Evolutionary conservation across 2,797 vertebrate genomes (phyloP), one percentile per base, ranked within the genome.

Genomic region (Octomys mimax): DNA sequence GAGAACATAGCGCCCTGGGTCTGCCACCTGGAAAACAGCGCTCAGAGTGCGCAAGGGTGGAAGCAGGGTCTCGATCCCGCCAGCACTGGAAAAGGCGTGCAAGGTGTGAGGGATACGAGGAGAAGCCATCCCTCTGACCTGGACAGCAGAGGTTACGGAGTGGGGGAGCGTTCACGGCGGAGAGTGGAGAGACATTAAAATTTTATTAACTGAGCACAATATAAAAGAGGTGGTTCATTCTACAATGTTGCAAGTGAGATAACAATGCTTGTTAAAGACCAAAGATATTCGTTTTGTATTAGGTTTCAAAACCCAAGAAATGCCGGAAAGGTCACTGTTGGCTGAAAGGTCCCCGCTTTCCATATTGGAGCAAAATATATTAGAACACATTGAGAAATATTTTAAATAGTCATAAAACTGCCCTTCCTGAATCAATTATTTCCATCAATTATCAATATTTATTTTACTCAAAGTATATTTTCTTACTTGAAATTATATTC

Each of bases 341-440:
- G 98, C 98, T 99, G 98, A 98, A 98, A 99, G 99, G 99, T 98
- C 97, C 98, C 98, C 99, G 99, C 98, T 98, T 98, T 98, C 98
- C 98, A 98, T 98, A 98, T 96, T 97, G 96, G 94, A 96, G 78
- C 98, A 54, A 49, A 97, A 91, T 52, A 22, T 22, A 79, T 19
- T 96, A 95, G 46, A 97, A 93, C 79, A 22, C 52, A 97, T 5
- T 93, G 78, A 96, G 90, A 96, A 97, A 98, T 36, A 64, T 6
- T 31, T 33, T 89, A 95, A 71, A 97, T 85, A 88, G 36, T 28
- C 2, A 91, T 88, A 19, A 42, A 89, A 89, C 21, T 78, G 0
- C 0, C 89, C 6, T 33, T 59, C 71, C 52, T 84, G 36, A 94
- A 84, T 80, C 42, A 87, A 9, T 16, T 9, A 12, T 71, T 95